Evolutionary conservation across 53 echinoderm and acorn worm genomes (phyloP).

Genomic region (Paracentrotus lividus): DNA sequence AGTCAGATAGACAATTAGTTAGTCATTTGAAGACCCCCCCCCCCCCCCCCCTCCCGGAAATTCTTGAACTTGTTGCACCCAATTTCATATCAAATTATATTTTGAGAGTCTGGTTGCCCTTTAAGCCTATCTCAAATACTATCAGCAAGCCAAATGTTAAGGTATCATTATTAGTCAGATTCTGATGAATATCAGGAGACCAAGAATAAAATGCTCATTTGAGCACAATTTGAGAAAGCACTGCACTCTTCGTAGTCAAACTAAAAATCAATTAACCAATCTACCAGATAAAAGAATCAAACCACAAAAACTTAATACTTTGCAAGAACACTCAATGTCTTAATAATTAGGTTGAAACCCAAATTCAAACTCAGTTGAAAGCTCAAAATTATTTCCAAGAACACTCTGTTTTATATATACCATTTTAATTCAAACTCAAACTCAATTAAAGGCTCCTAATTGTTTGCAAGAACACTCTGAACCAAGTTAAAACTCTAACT

Average conservation of each 20-base stretch:
- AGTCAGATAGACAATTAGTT: no score
- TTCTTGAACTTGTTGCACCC: no score
- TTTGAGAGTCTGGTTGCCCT: no score
- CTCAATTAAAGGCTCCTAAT: neutral
- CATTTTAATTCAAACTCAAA: slow-evolving; percentile 7
- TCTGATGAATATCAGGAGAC: no score
- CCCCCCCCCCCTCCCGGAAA: no score
- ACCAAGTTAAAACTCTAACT: neutral
- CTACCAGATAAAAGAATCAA: no score
- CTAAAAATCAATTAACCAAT: no score
- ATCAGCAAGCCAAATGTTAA: neutral
- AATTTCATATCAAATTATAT: no score
- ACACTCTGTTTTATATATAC: neutral
- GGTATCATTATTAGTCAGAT: neutral
- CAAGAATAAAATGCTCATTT: neutral
- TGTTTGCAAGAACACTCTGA: slow-evolving; percentile 44
- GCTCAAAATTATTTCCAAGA: neutral
- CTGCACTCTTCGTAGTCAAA: neutral
- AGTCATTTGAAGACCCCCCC: no score
- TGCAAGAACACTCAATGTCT: neutral
- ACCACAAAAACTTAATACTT: no score
- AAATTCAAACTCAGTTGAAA: neutral
- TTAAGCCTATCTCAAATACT: no score
- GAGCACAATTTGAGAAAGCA: neutral
- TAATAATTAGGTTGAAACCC: neutral